Evolutionary conservation across 2,888 invertebrate species (phyloP).

Genomic region (Hedychridium roseum): DNA sequence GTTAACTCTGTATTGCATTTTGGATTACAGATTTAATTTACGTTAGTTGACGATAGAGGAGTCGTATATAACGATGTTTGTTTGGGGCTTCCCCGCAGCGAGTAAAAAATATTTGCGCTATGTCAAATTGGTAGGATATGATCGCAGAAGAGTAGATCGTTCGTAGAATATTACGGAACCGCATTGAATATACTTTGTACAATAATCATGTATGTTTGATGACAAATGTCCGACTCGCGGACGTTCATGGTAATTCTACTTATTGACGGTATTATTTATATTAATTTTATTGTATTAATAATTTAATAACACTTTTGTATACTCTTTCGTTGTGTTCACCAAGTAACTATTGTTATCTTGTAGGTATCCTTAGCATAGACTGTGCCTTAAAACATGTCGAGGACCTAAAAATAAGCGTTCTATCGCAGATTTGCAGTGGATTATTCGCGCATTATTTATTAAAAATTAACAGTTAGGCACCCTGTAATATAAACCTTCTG

Average conservation of each 20-base stretch:
- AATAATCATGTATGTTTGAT: too few relatives aligned
- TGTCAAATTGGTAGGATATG: too few relatives aligned
- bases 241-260: slow-evolving; percentile 43
- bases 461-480: slow-evolving; percentile 22
- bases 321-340: slow-evolving; percentile 46
- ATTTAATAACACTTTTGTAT: slow-evolving; percentile 46
- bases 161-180: slow-evolving; percentile 11
- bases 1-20: slow-evolving; percentile 18
- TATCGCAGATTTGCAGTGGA: slow-evolving; percentile 20
- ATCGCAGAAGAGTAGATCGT: background rate
- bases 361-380: slow-evolving; percentile 42
- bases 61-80: slow-evolving; percentile 6
- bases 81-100: background rate
- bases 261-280: slow-evolving; percentile 52
- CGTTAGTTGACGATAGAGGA: slow-evolving; percentile 4
- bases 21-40: slow-evolving; percentile 14
- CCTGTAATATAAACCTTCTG: slow-evolving; percentile 33
- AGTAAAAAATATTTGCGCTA: too few relatives aligned
- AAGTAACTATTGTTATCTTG: slow-evolving; percentile 46
- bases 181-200: slow-evolving; percentile 14
- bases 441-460: slow-evolving; percentile 34
- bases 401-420: slow-evolving; percentile 19
- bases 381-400: slow-evolving; percentile 40
- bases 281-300: slow-evolving; percentile 45
- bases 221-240: too few relatives aligned